Evolutionary conservation across 2,888 invertebrate species (phyloP).

Genomic region (Pammene fasciana): DNA sequence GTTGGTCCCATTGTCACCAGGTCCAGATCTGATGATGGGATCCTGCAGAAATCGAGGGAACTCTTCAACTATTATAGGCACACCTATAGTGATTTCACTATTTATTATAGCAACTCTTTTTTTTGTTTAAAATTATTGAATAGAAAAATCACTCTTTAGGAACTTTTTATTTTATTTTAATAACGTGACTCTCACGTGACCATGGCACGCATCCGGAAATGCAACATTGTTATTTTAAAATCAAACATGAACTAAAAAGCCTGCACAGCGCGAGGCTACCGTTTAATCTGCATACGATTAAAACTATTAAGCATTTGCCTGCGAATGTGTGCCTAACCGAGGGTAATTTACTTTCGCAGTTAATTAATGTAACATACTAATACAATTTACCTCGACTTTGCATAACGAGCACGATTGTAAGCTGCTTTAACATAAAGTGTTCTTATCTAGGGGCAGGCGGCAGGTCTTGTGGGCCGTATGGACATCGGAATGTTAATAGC

Average conservation of each 20-base stretch:
- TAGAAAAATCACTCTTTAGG: slow-evolving; percentile 17
- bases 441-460: slow-evolving; percentile 33
- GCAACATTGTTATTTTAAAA: slow-evolving; percentile 11
- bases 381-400: slow-evolving; percentile 28
- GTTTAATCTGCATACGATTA: slow-evolving; percentile 22
- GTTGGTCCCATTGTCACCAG: no score
- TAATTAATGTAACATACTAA: slow-evolving; percentile 31
- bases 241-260: slow-evolving; percentile 21
- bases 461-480: slow-evolving; percentile 22
- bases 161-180: slow-evolving; percentile 3
- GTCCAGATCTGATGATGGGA: no score
- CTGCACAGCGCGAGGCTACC: slow-evolving; percentile 22
- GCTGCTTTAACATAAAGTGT: slow-evolving; percentile 33
- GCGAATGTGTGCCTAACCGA: slow-evolving; percentile 17
- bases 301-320: slow-evolving; percentile 16
- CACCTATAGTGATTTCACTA: no score
- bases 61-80: no score
- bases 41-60: no score
- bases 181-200: slow-evolving; percentile 11
- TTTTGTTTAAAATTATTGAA: no score
- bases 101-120: no score
- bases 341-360: slow-evolving; percentile 25
- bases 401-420: slow-evolving; percentile 29
- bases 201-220: slow-evolving; percentile 20
- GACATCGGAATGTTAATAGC: slow-evolving; percentile 30